Conservation (phyloP, 2,113 vertebrate genomes). For the Epinephelus fuscoguttatus region DNA sequence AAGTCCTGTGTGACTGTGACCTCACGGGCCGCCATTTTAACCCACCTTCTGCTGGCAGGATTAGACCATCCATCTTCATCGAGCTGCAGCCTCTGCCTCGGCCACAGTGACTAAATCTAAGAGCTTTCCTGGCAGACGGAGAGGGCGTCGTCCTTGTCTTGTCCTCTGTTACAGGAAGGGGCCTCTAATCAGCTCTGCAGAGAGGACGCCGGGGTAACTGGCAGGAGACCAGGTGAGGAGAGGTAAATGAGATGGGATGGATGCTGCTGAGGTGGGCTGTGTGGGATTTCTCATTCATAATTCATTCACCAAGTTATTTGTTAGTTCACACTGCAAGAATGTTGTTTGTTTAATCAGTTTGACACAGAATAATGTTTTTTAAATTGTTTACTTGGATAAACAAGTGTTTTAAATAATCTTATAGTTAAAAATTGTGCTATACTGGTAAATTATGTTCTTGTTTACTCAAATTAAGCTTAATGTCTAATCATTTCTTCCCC, state of each 20-base stretch:
- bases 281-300: constrained; percentile 54
- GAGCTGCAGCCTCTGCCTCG: constrained; percentile 36
- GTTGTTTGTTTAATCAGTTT: neutral
- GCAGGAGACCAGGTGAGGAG: constrained; percentile 67
- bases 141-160: constrained; percentile 54
- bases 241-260: constrained; percentile 49
- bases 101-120: neutral
- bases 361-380: neutral
- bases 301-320: constrained; percentile 32
- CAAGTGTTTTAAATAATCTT: no score
- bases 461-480: neutral
- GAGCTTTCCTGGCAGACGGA: constrained; percentile 57
- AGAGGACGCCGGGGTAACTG: constrained; percentile 56
- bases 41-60: constrained; percentile 35
- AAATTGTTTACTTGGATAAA: no score
- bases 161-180: constrained; percentile 66
- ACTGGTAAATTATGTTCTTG: neutral
- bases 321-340: neutral
- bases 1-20: neutral
- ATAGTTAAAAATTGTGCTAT: no score
- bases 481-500: neutral
- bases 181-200: constrained; percentile 57
- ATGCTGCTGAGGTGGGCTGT: constrained; percentile 25
- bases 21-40: neutral
- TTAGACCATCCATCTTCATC: constrained; percentile 58